Base-by-base conservation (phyloP, 2,113 vertebrate genomes). In the Lagopus muta region DNA sequence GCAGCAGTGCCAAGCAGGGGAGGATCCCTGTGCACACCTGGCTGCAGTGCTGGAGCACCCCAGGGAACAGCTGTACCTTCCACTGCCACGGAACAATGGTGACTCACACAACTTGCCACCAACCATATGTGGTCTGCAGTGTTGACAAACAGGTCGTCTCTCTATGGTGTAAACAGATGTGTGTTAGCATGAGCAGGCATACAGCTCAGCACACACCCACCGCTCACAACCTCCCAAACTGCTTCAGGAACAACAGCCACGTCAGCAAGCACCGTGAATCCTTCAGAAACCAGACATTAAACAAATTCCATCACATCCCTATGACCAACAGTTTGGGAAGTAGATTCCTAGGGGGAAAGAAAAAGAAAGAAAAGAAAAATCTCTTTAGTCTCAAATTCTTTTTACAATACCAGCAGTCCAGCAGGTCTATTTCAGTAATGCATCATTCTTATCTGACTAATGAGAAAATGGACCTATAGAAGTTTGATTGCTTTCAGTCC, bases 361-460 rank as follows among this genome's bases (percentile, higher is more conserved):
- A 32, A 32, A 18, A 32, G 30, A 11, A 27, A 27, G 42, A 16
- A 43, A 38, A 13, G 10, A 45, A 48, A n/a, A 28, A 0, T 17
- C 5, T 17, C 62, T 47, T 13, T 21, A 58, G 16, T 57, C 43
- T 48, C 48, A 61, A 21, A 55, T 75, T 6, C 3, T 38, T 17
- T 34, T 81, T 9, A 32, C 8, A 58, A 36, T 2, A 11, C 8
- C 48, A 64, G 27, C 0, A 32, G 50, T 6, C 18, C 65, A 54
- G 55, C 18, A 32, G 67, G 42, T 27, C 71, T 43, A 11, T 52
- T 6, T 40, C 11, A 73, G 45, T 13, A 72, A 3, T 4, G 7
- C 60, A 27, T 8, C 0, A 0, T 6, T 58, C 75, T 19, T 4
- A 6, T 74, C 22, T 3, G 0, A 1, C 60, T 66, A 7, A 55